phyloP scores from a whole-genome alignment of 2,888 invertebrate genomes.

The Dolomedes plantarius region DNA sequence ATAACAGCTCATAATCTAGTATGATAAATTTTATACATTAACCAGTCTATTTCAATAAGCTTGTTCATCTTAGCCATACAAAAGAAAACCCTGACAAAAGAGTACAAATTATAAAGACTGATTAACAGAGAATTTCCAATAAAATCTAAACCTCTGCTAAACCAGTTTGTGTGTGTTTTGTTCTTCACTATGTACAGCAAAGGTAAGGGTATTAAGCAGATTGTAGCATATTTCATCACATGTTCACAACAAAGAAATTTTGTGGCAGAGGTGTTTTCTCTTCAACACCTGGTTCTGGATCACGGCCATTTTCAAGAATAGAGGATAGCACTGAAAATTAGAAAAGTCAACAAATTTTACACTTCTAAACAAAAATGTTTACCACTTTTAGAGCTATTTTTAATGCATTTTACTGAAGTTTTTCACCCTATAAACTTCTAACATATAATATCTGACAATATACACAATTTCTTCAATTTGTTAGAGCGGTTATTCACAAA shows the following conservation, averaged over 20 bases:
- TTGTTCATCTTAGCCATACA: not conserved
- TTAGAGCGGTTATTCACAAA: no score
- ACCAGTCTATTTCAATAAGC: not conserved
- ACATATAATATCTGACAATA: no score
- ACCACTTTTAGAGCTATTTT: no score
- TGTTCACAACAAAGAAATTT: slow-evolving; percentile 68
- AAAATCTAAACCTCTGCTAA: slow-evolving; percentile 51
- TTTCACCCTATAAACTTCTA: no score
- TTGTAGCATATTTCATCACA: slow-evolving; percentile 46
- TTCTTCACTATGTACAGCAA: slow-evolving; percentile 51
- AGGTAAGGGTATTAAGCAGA: slow-evolving; percentile 4
- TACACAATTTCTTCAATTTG: no score
- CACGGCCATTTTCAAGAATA: slow-evolving; percentile 63
- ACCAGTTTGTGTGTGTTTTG: slow-evolving; percentile 53
- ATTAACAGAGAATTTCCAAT: not conserved
- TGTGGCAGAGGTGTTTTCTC: slow-evolving; percentile 57
- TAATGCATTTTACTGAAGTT: no score
- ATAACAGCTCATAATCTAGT: not conserved
- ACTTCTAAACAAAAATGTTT: no score
- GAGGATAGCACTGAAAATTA: slow-evolving; percentile 51
- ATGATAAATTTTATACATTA: no score
- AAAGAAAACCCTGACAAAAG: not conserved
- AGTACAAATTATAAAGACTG: not conserved
- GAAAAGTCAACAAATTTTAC: not conserved
- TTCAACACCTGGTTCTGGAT: slow-evolving; percentile 64